phyloP scores from a whole-genome alignment of 30 jellyfish, hydroid and myxozoan species.

The Nemopilema nomurai region DNA sequence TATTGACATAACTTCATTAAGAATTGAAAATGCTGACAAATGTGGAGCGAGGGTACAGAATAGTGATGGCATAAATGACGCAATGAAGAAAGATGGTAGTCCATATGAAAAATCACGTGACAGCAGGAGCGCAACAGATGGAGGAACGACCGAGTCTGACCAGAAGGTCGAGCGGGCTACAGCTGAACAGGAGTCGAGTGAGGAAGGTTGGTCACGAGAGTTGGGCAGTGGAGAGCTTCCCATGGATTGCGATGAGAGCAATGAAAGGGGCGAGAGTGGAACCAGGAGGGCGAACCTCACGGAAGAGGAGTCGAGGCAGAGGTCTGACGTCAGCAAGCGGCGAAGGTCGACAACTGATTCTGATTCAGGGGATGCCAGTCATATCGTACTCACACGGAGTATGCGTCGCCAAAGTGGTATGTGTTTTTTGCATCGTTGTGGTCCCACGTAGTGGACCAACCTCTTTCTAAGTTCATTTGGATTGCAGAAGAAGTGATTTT shows the following conservation, averaged over 20 bases:
- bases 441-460: neutral
- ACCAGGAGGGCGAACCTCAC: conserved; percentile 1
- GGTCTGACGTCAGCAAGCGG: conserved; percentile 17
- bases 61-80: neutral
- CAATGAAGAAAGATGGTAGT: neutral
- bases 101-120: too few species aligned
- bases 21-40: neutral
- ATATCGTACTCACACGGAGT: conserved; percentile 40
- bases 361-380: conserved; percentile 6
- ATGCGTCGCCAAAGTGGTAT: conserved; percentile 44
- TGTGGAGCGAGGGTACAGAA: neutral
- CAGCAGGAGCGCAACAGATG: neutral
- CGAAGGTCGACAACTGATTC: conserved; percentile 20
- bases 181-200: neutral
- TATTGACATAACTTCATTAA: neutral
- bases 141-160: neutral
- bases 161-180: neutral
- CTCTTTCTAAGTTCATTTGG: too few species aligned
- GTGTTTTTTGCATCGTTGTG: neutral
- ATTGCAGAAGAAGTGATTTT: too few species aligned
- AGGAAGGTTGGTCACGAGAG: neutral
- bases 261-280: neutral
- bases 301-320: conserved; percentile 7
- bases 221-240: neutral
- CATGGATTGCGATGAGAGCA: neutral